These are phyloP conservation scores for Euphysa ruthae DNA, from an alignment of 30 jellyfish, hydroid and myxozoan species.

Conservation along the genomic window DNA sequence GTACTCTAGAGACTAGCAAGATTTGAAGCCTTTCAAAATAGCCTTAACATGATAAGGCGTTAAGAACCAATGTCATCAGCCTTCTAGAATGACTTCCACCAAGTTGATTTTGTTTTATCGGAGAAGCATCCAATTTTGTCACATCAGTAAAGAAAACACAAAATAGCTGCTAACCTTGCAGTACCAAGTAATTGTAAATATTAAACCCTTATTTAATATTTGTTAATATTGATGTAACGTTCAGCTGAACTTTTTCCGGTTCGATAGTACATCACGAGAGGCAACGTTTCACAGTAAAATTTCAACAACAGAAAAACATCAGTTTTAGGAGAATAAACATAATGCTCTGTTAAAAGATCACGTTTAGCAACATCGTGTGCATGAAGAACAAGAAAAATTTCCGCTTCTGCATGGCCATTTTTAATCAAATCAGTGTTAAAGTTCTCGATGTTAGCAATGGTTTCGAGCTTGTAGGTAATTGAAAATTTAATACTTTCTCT, in stretches of 20 bases:
- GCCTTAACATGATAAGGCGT: background rate
- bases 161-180: background rate
- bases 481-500: background rate
- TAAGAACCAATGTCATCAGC: background rate
- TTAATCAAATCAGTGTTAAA: background rate
- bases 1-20: too few species aligned
- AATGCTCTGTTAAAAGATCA: slow-evolving; percentile 5
- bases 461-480: background rate
- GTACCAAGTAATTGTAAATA: too few species aligned
- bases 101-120: background rate
- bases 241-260: too few species aligned
- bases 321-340: slow-evolving; percentile 20
- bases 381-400: slow-evolving; percentile 24
- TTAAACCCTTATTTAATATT: too few species aligned
- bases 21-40: too few species aligned
- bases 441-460: slow-evolving; percentile 1
- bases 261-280: background rate
- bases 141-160: background rate
- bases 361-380: slow-evolving; percentile 31
- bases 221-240: too few species aligned
- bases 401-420: slow-evolving; percentile 32
- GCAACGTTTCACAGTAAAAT: background rate
- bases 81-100: background rate
- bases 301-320: slow-evolving; percentile 14
- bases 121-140: background rate